Conservation (phyloP, 1,140 invertebrate genomes). For the Pachypeltis micranthus region DNA sequence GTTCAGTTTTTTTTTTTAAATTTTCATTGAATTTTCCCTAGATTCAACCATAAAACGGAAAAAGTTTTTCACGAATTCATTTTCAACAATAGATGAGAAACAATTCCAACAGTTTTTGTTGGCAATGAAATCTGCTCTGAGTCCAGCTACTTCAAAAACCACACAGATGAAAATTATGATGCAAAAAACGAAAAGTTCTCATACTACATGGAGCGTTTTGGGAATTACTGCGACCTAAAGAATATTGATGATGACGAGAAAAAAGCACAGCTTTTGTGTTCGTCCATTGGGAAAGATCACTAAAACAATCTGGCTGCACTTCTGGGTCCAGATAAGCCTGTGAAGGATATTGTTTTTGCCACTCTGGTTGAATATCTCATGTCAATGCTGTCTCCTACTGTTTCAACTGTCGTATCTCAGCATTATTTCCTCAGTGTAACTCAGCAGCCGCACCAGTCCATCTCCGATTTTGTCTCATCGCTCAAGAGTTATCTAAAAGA, state of each 20-base stretch:
- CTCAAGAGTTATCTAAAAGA: neutral
- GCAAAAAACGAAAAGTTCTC: neutral
- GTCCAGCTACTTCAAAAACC: neutral
- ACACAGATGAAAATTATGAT: neutral
- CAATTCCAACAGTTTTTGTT: neutral
- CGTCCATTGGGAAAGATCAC: slow-evolving; percentile 6
- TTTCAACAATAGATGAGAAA: neutral
- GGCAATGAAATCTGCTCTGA: neutral
- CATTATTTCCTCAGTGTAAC: slow-evolving; percentile 10
- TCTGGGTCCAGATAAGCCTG: neutral
- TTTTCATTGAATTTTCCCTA: too few relatives aligned
- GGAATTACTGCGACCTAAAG: slow-evolving; percentile 4
- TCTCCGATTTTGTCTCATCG: neutral
- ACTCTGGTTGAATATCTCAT: neutral
- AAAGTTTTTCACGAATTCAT: too few relatives aligned
- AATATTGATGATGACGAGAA: neutral
- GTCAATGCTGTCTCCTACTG: neutral
- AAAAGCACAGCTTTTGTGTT: neutral
- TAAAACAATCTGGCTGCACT: neutral
- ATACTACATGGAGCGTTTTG: neutral
- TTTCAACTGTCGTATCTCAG: slow-evolving; percentile 3
- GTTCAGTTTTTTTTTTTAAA: too few relatives aligned
- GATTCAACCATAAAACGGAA: too few relatives aligned
- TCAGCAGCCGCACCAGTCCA: slow-evolving; percentile 4
- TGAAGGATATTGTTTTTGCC: neutral